Percentiles rank a stretch among this genome's conserved stretches.
Conservation (phyloP, 2,113 vertebrate species). For the Corythaeola cristata region DNA sequence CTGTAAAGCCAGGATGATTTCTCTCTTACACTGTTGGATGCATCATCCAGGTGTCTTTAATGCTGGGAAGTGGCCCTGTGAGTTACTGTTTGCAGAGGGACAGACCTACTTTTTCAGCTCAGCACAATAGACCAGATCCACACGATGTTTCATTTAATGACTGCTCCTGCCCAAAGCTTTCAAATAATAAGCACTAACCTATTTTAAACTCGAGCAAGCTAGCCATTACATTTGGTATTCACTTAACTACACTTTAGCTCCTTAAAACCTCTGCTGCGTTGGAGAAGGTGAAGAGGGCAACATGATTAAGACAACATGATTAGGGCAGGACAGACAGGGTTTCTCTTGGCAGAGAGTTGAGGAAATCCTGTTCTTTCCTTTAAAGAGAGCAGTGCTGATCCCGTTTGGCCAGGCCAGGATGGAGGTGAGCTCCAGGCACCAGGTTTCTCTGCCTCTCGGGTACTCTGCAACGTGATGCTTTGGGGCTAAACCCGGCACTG, state of each 20-base stretch:
- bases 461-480: background rate
- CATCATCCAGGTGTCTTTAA: background rate
- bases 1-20: background rate
- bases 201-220: slow-evolving; percentile 17
- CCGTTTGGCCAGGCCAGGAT: background rate
- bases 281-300: background rate
- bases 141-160: background rate
- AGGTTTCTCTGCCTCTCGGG: background rate
- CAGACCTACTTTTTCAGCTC: background rate
- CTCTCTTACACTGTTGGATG: background rate
- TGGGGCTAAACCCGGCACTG: background rate
- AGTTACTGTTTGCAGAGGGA: background rate
- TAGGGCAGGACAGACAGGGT: background rate
- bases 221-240: slow-evolving; percentile 34
- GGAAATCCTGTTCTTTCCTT: background rate
- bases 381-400: background rate
- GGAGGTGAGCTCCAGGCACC: background rate
- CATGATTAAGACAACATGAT: background rate
- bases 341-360: background rate
- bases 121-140: background rate
- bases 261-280: background rate
- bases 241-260: background rate
- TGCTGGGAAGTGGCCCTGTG: background rate
- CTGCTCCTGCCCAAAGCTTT: slow-evolving; percentile 12
- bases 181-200: background rate